Evolutionary conservation across 2,113 vertebrate genomes (phyloP), one percentile per base, ranked within the genome.

Genomic region (Dermatemys mawii): DNA sequence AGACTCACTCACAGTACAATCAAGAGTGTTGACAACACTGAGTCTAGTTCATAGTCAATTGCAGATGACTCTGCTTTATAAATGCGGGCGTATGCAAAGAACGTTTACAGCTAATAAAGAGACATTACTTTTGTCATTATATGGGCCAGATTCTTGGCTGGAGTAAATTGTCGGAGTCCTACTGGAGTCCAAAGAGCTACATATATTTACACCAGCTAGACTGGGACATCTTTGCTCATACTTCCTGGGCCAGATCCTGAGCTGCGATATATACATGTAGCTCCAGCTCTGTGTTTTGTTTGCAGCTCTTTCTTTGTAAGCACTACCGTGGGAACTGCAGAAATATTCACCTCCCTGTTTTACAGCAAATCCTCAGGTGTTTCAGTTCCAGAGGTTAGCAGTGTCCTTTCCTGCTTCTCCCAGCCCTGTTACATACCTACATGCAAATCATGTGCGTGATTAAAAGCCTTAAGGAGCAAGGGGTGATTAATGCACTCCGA

Each of bases 131-230:
- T 32, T 86, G 41, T 35, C 0, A 0, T 50, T 82, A 83, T 26
- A 53, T 4, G 51, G 84, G 27, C 1, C 24, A 78, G 35, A 6
- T 4, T 8, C 6, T 82, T 83, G 54, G 78, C 11, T 60, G 21
- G 4, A 0, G 2, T 21, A 1, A 41, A 54, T 29, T 19, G 83
- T 60, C 17, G 0, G 1, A 38, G 35, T 54, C 21, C 41, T 60
- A 2, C 1, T 44, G 50, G 48, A 26, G 11, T 16, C 24, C 19
- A 73, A 41, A 38, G 38, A 27, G 24, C 41, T 76, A 46, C 7
- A 4, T 27, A 46, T 46, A 70, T n/a, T 70, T 38, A 70, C 63
- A 70, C 8, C n/a, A 70, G n/a, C n/a, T 70, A 44, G 38, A 46
- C 41, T 3, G 6, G 44, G 73, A 22, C 1, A 1, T 46, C 73